Evolutionary conservation across 1,140 invertebrate genomes (phyloP).

Genomic region (Helicoverpa armigera): DNA sequence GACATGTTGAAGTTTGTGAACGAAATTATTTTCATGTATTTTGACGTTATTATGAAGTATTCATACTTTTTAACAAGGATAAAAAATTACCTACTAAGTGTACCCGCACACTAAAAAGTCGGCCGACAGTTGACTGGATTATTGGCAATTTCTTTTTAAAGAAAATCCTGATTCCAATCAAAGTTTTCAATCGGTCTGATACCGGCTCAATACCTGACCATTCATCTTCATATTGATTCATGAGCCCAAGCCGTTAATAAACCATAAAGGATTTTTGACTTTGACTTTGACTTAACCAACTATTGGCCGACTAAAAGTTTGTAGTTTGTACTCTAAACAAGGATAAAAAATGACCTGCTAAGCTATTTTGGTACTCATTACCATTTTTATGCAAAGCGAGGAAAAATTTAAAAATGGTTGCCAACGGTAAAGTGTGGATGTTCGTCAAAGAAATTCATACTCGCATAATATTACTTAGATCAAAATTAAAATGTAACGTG

Average conservation of each 20-base stretch:
- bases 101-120: too few species aligned
- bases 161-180: too few species aligned
- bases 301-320: too few species aligned
- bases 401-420: constrained; percentile 1
- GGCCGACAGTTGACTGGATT: too few species aligned
- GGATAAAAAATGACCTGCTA: background rate
- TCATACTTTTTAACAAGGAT: background rate
- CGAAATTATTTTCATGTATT: constrained; percentile 9
- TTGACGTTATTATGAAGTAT: background rate
- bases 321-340: background rate
- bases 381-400: constrained; percentile 13
- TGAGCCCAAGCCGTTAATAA: too few species aligned
- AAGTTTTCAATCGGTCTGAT: too few species aligned
- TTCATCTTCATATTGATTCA: too few species aligned
- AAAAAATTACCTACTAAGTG: background rate
- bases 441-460: constrained; percentile 1
- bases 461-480: background rate
- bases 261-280: too few species aligned
- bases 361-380: background rate
- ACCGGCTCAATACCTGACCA: too few species aligned
- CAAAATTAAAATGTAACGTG: too few species aligned
- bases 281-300: too few species aligned
- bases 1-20: background rate
- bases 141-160: too few species aligned
- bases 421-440: background rate